Evolutionary conservation across 1,140 invertebrate genomes (phyloP), one percentile per base, ranked within the genome.

Genomic region (Eupristina koningsbergeri): DNA sequence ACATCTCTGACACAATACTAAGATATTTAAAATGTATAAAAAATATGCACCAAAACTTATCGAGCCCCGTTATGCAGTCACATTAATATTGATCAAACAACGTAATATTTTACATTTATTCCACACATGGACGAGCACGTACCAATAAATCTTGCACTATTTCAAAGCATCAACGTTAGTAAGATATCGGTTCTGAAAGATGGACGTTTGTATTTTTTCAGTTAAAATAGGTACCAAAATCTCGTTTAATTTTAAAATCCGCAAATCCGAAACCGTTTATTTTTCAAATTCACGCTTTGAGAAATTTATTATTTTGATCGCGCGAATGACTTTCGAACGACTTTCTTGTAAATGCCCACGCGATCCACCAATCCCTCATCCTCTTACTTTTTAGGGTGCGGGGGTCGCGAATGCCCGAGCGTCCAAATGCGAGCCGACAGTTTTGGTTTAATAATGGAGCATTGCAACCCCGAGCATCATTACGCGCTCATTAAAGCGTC

Each of bases 391-490:
- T 36, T 73, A 0, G 64, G 26, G 8, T 2, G 11, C n/a, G 13
- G 45, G 19, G 50, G 26, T 6, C 19, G 17, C 39, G 7, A 74
- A 29, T 22, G 29, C 22, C 0, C 45, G 26, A 74, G 31, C 11
- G 13, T 50, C 29, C 45, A 50, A 74, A 74, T 50, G 39, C 73
- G 41, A 41, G 19, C 50, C 9, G 47, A 26, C 47, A 36, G 34
- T 61, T 50, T 36, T 7, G n/a, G 74, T n/a, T 77, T 61, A 77
- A 77, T 77, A 77, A 77, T 77, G 74, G 50, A 77, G 29, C 73
- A 34, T 22, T 78, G 36, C 53, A 41, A 58, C 17, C 47, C 11
- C 34, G n/a, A 41, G 76, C 58, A 36, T 78, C 58, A 63, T 78
- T 78, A 78, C 58, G 19, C 29, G 15, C 36, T 63, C 58, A 29